These are phyloP conservation scores for Hyles euphorbiae DNA, from an alignment of 1,140 invertebrate genomes.

Conservation along the genomic window DNA sequence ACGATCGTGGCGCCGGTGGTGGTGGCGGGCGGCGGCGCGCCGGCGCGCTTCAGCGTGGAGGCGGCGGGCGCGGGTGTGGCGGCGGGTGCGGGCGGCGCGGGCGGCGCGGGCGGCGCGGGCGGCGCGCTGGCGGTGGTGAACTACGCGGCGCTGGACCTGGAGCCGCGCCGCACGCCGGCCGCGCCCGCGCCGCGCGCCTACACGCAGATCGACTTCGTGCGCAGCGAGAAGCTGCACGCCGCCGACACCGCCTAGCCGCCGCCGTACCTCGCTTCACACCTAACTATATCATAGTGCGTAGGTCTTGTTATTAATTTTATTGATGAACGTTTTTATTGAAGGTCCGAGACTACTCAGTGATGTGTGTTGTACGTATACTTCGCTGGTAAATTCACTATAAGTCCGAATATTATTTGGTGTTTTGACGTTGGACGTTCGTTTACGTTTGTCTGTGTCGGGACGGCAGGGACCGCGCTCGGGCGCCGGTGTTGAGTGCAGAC, in stretches of 20 bases:
- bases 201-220: slow-evolving; percentile 62
- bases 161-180: slow-evolving; percentile 37
- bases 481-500: too few species aligned
- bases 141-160: slow-evolving; percentile 62
- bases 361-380: too few species aligned
- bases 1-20: slow-evolving; percentile 6
- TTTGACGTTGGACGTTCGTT: too few species aligned
- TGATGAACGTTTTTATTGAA: too few species aligned
- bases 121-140: slow-evolving; percentile 24
- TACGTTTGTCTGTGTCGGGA: too few species aligned
- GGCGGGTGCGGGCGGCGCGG: background rate
- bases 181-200: slow-evolving; percentile 41
- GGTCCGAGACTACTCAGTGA: too few species aligned
- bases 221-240: slow-evolving; percentile 48
- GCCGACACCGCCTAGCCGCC: slow-evolving; percentile 24
- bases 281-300: too few species aligned
- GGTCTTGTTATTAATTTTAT: too few species aligned
- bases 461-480: too few species aligned
- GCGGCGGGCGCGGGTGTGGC: background rate
- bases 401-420: too few species aligned
- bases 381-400: too few species aligned
- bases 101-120: slow-evolving; percentile 17
- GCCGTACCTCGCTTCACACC: background rate
- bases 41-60: slow-evolving; percentile 18
- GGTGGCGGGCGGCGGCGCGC: slow-evolving; percentile 10